These are phyloP conservation scores for Stichopus chloronotus DNA, from an alignment of 35 echinoderm and acorn worm genomes.

Conservation along the genomic window DNA sequence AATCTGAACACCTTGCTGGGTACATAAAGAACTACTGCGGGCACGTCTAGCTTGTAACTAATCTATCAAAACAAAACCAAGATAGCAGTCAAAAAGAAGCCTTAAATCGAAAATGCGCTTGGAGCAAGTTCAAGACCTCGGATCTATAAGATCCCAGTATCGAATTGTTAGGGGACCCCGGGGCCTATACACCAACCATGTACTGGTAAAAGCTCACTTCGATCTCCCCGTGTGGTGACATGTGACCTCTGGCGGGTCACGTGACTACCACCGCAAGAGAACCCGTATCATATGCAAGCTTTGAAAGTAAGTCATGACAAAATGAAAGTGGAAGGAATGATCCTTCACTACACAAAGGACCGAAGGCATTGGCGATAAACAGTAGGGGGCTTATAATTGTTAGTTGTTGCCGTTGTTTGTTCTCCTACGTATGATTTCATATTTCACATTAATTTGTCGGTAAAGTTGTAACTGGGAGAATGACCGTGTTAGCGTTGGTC, in stretches of 20 bases:
- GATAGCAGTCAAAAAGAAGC: constrained; percentile 1
- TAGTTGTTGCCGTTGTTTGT: not conserved
- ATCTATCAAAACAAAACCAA: constrained; percentile 24
- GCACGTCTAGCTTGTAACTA: constrained; percentile 18
- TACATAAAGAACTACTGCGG: constrained; percentile 22
- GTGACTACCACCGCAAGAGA: not conserved
- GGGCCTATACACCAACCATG: not conserved
- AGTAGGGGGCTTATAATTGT: constrained; percentile 13
- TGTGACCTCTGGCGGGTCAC: constrained; percentile 12
- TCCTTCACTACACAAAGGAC: constrained; percentile 11
- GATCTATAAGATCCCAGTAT: not conserved
- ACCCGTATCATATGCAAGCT: not conserved
- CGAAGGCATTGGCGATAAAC: not conserved
- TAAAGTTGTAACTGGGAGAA: constrained; percentile 10
- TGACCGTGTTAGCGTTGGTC: constrained; percentile 28
- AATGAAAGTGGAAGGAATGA: not conserved
- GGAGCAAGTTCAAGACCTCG: constrained; percentile 43
- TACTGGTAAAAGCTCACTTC: not conserved
- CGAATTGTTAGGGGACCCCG: not conserved
- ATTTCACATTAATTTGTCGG: constrained; percentile 33
- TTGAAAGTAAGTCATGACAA: not conserved
- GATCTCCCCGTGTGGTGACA: constrained; percentile 24
- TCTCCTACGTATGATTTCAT: not conserved
- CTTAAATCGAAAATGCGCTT: not conserved
- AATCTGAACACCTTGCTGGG: not conserved